Conservation (phyloP, 2,797 vertebrate species). For the Menidia menidia region DNA sequence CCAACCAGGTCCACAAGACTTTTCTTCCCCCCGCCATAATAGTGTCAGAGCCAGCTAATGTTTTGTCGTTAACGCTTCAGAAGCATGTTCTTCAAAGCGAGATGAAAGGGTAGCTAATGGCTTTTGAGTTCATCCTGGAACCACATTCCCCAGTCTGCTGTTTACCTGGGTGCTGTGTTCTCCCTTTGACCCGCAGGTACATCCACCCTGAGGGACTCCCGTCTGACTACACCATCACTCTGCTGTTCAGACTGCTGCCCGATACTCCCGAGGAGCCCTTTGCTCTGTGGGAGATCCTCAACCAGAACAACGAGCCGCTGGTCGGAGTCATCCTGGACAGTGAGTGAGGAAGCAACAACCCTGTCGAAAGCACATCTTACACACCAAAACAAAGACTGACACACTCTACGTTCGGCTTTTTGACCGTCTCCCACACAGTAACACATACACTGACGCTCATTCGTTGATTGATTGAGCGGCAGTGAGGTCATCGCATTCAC, state of each 20-base stretch:
- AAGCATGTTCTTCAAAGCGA: neutral
- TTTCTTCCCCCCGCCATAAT: neutral
- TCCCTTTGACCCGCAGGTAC: slow-evolving; percentile 75
- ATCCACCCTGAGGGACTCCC: slow-evolving; percentile 95
- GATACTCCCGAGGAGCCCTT: slow-evolving; percentile 94
- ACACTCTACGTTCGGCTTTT: no score
- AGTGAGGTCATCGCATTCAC: no score
- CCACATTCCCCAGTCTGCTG: neutral
- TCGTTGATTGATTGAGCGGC: no score
- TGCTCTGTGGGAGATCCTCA: slow-evolving; percentile 96
- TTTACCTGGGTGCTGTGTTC: neutral
- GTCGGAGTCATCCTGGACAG: slow-evolving; percentile 97
- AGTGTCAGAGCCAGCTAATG: neutral
- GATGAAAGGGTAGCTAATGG: neutral
- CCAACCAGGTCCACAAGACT: slow-evolving; percentile 88
- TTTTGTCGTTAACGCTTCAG: neutral
- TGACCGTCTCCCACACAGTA: no score
- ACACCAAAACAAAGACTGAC: no score
- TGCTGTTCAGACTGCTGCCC: slow-evolving; percentile 92
- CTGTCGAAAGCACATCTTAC: no score
- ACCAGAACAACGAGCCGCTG: slow-evolving; percentile 89
- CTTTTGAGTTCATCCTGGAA: slow-evolving; percentile 1
- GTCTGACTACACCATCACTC: slow-evolving; percentile 93
- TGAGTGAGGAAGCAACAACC: slow-evolving; percentile 73
- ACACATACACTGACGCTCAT: no score